Conservation (phyloP, 2,797 vertebrate genomes). For the Oreonectes daqikongensis region DNA sequence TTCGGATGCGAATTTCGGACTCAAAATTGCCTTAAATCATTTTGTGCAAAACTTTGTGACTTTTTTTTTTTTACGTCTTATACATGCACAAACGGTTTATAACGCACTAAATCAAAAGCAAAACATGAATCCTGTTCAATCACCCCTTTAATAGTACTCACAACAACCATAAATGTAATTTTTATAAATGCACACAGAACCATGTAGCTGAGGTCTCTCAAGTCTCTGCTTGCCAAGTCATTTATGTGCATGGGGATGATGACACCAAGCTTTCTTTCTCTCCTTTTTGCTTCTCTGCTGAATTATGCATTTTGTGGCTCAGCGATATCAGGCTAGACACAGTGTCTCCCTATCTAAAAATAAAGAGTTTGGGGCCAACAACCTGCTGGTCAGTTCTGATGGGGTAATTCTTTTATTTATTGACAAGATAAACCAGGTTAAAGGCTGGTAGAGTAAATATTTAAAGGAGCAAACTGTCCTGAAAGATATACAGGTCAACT, state of each 20-base stretch:
- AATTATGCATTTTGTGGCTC: conserved; percentile 45
- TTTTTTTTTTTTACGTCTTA: too few species aligned
- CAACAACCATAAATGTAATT: neutral
- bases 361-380: neutral
- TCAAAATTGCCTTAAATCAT: too few species aligned
- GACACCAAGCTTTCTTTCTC: conserved; percentile 35
- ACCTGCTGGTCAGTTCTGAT: conserved; percentile 5
- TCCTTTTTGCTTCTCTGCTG: conserved; percentile 15
- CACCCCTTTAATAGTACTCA: too few species aligned
- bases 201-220: neutral
- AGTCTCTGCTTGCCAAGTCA: neutral
- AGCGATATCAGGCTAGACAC: neutral
- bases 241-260: conserved; percentile 45
- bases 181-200: neutral
- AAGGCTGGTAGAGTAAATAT: neutral
- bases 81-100: too few species aligned
- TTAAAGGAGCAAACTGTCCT: neutral
- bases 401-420: neutral
- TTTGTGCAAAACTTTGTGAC: too few species aligned
- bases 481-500: neutral
- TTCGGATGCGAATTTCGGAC: too few species aligned
- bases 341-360: neutral
- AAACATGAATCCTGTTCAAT: too few species aligned
- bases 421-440: neutral
- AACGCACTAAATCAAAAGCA: too few species aligned